A percentile compares a stretch with the other conserved stretches of the same genome.
Conservation (phyloP, 2,888 invertebrate genomes). For the Erpobdella octoculata region DNA sequence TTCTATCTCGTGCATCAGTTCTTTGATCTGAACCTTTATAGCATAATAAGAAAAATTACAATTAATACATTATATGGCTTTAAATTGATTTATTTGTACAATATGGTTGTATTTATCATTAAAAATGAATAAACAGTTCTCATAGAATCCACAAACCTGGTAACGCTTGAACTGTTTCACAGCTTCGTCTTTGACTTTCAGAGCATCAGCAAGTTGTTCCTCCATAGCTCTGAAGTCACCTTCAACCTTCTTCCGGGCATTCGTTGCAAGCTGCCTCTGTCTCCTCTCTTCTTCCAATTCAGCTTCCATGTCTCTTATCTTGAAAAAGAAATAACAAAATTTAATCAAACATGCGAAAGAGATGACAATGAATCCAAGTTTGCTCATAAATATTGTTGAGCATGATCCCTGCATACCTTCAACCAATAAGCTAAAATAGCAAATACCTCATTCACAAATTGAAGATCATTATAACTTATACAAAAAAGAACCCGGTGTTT, state of each 20-base stretch:
- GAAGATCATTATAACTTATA: no score
- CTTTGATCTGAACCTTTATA: slow-evolving; percentile 78
- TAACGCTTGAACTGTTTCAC: slow-evolving; percentile 88
- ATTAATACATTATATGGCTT: no score
- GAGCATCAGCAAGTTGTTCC: slow-evolving; percentile 58
- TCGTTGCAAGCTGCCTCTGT: slow-evolving; percentile 78
- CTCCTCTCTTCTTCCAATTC: slow-evolving; percentile 94
- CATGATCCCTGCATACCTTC: no score
- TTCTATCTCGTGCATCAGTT: slow-evolving; percentile 79
- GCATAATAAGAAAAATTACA: no score
- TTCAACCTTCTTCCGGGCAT: slow-evolving; percentile 84
- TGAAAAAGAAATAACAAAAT: background rate
- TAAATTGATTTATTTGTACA: background rate
- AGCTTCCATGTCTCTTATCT: slow-evolving; percentile 78
- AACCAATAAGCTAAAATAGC: no score
- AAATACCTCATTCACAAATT: no score
- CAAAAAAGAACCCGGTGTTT: no score
- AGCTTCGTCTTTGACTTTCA: slow-evolving; percentile 87
- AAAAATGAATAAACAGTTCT: no score
- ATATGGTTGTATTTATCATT: background rate
- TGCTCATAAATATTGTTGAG: background rate
- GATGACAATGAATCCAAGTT: background rate
- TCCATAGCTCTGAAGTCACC: slow-evolving; percentile 86
- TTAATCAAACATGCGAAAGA: background rate
- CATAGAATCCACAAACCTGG: slow-evolving; percentile 51